A percentile compares a stretch with the other conserved stretches of the same genome.
Evolutionary conservation across 2,113 vertebrate species (phyloP).

Genomic region (Jacana jacana): DNA sequence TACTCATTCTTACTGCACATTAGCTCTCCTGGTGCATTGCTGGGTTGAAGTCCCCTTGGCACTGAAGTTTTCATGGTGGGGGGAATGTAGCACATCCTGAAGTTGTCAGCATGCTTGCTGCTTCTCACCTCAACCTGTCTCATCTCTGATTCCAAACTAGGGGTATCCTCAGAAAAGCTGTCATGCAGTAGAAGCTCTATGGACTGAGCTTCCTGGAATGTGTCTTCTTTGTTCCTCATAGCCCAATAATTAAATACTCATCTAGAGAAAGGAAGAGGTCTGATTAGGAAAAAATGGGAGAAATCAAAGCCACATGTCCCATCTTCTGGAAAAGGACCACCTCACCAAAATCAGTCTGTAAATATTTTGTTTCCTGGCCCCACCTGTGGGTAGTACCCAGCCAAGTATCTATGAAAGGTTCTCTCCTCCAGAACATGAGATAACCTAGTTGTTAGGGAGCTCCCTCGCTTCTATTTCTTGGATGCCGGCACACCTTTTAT

Average conservation of each 20-base stretch:
- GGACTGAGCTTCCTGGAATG: neutral
- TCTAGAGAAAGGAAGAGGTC: neutral
- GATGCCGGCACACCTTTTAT: constrained; percentile 10
- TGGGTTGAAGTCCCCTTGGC: neutral
- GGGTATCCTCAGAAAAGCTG: neutral
- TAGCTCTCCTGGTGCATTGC: neutral
- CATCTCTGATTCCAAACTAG: neutral
- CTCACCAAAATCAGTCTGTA: neutral
- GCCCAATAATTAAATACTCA: neutral
- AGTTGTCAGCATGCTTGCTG: neutral
- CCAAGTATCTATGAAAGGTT: neutral
- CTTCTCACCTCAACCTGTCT: neutral
- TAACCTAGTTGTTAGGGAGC: neutral
- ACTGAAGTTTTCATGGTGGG: neutral
- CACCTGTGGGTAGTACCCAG: neutral
- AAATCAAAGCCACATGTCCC: neutral
- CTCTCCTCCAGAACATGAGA: neutral
- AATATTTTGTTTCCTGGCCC: neutral
- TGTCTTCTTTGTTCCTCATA: neutral
- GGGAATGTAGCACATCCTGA: neutral
- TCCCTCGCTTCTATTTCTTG: neutral
- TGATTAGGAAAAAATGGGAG: neutral
- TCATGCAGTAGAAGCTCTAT: neutral
- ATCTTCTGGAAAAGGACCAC: neutral
- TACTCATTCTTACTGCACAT: neutral